phyloP scores from a whole-genome alignment of 2,113 vertebrate genomes.

The Ovibos moschatus region DNA sequence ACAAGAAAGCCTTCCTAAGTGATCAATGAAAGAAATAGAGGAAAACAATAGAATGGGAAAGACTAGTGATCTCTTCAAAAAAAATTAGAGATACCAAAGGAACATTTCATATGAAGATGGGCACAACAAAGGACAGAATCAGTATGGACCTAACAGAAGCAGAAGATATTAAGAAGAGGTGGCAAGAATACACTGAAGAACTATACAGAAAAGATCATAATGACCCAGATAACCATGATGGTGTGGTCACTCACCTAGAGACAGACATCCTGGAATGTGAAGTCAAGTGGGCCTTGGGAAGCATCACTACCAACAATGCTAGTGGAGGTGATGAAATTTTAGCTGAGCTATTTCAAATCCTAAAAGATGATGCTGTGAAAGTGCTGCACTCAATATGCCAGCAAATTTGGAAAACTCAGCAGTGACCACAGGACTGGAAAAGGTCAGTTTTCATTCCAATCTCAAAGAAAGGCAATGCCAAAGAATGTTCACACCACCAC shows the following conservation, averaged over 20 bases:
- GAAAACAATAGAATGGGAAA: background rate
- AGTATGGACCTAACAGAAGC: background rate
- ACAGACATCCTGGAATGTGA: background rate
- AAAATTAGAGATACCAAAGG: background rate
- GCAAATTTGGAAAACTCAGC: background rate
- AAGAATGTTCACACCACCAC: background rate
- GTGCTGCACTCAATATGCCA: background rate
- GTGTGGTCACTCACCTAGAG: background rate
- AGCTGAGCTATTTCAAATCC: background rate
- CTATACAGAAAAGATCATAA: background rate
- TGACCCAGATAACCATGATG: background rate
- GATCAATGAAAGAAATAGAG: background rate
- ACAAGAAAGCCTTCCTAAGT: background rate
- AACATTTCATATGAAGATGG: background rate
- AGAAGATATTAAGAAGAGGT: background rate
- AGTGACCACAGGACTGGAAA: background rate
- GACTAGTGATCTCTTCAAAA: background rate
- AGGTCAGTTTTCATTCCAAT: background rate
- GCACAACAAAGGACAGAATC: background rate
- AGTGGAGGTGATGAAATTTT: background rate
- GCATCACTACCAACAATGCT: background rate
- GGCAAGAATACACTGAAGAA: background rate
- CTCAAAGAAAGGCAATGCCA: background rate
- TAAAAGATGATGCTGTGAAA: background rate
- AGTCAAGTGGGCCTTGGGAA: background rate